phyloP scores from a whole-genome alignment of 2,113 vertebrate genomes.

The Cranoglanis bouderius region DNA sequence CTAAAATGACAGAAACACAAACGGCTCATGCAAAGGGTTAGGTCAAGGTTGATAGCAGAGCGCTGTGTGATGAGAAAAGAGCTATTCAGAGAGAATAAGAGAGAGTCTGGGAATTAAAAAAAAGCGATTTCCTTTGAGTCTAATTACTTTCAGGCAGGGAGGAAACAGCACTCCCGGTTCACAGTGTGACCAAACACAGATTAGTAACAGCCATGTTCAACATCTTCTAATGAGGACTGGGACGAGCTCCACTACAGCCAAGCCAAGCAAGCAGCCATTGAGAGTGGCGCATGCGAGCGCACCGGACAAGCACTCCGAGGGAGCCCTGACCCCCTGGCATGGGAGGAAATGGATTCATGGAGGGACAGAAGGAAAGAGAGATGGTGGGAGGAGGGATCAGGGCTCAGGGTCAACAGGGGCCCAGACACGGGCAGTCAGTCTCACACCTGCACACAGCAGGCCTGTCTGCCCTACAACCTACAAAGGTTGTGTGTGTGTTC shows the following conservation, averaged over 20 bases:
- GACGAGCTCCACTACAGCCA: conserved; percentile 58
- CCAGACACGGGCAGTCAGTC: conserved; percentile 62
- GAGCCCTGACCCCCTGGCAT: conserved; percentile 36
- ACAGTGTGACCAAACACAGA: conserved; percentile 61
- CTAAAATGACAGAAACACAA: conserved; percentile 41
- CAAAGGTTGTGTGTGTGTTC: conserved; percentile 55
- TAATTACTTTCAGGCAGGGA: conserved; percentile 72
- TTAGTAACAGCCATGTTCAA: conserved; percentile 72
- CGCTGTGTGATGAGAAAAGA: conserved; percentile 24
- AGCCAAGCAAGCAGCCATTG: conserved; percentile 45
- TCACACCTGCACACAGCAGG: conserved; percentile 75
- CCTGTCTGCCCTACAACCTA: conserved; percentile 70
- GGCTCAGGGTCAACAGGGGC: conserved; percentile 53
- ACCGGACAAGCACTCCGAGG: conserved; percentile 20
- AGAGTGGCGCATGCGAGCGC: neutral
- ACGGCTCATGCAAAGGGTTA: conserved; percentile 25
- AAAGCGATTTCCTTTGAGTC: conserved; percentile 58
- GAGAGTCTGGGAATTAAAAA: neutral
- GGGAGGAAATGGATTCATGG: conserved; percentile 41
- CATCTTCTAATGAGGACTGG: conserved; percentile 66
- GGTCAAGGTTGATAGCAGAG: conserved; percentile 18
- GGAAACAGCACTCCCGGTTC: conserved; percentile 65
- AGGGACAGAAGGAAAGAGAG: conserved; percentile 18
- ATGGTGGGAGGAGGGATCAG: conserved; percentile 7
- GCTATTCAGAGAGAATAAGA: conserved; percentile 21